Evolutionary conservation across 2,113 vertebrate genomes (phyloP).

Genomic region (Microtus richardsoni): DNA sequence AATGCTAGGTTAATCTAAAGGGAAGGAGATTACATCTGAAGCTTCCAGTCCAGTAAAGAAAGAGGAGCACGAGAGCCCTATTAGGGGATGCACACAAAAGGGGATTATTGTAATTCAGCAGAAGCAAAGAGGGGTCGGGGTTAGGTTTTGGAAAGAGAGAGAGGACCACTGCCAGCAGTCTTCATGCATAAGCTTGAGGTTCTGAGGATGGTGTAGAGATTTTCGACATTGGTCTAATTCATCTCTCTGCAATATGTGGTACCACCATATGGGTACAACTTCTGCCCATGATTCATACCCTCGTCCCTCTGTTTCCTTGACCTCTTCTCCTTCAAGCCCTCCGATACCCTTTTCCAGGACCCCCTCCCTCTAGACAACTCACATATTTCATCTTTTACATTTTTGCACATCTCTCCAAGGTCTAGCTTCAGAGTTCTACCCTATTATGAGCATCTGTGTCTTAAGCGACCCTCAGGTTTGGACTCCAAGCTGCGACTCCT

Average conservation of each 20-base stretch:
- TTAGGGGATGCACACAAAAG: background rate
- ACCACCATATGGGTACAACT: no score
- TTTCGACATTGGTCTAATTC: background rate
- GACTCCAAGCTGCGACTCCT: background rate
- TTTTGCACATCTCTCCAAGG: background rate
- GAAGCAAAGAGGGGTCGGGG: background rate
- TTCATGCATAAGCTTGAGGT: background rate
- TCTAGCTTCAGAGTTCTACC: conserved; percentile 5
- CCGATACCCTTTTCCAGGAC: background rate
- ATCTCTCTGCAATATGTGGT: background rate
- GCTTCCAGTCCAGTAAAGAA: background rate
- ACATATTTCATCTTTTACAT: background rate
- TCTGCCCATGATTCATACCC: background rate
- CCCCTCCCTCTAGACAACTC: background rate
- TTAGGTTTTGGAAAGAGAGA: background rate
- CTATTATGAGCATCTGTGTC: background rate
- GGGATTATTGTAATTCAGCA: background rate
- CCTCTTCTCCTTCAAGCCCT: background rate
- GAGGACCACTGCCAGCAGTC: background rate
- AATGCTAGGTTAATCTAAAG: background rate
- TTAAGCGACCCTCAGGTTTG: background rate
- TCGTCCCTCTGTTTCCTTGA: background rate
- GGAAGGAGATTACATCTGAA: background rate
- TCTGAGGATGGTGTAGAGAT: background rate
- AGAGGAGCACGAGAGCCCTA: conserved; percentile 1